A percentile compares a stretch with the other conserved stretches of the same genome.
Conservation (phyloP, 2,113 vertebrate genomes). For the Upupa epops region DNA sequence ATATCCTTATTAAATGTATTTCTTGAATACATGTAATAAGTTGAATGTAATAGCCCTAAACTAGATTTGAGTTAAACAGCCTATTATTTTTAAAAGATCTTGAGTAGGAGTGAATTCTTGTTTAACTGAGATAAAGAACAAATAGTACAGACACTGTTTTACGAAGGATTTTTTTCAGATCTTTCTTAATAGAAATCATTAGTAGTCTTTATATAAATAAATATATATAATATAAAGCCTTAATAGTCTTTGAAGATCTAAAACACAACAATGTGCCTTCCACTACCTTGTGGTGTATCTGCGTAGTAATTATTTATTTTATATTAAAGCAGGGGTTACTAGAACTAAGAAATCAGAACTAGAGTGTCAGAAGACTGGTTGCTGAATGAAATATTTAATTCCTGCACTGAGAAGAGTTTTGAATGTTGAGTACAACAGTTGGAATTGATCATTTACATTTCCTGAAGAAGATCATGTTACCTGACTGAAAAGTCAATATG, state of each 20-base stretch:
- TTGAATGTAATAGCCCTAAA: not conserved
- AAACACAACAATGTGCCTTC: not conserved
- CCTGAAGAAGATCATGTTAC: not conserved
- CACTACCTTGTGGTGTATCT: not conserved
- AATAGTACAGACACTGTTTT: not conserved
- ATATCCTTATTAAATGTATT: not conserved
- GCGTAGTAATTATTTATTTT: not conserved
- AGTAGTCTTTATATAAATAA: no score
- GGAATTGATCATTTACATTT: not conserved
- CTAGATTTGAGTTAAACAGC: not conserved
- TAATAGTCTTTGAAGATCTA: not conserved
- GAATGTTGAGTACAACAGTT: not conserved
- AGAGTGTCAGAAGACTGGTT: not conserved
- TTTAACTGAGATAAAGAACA: not conserved
- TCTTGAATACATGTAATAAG: no score
- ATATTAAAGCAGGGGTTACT: not conserved
- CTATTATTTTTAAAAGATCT: not conserved
- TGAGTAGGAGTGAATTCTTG: not conserved
- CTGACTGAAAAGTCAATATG: not conserved
- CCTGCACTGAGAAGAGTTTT: not conserved
- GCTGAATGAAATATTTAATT: not conserved
- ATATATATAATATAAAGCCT: no score
- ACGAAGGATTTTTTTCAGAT: fast-evolving
- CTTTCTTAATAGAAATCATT: not conserved
- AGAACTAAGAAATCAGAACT: not conserved